Evolutionary conservation across 64 coral and sea anemone species (phyloP).

Genomic region (Astreopora myriophthalma): DNA sequence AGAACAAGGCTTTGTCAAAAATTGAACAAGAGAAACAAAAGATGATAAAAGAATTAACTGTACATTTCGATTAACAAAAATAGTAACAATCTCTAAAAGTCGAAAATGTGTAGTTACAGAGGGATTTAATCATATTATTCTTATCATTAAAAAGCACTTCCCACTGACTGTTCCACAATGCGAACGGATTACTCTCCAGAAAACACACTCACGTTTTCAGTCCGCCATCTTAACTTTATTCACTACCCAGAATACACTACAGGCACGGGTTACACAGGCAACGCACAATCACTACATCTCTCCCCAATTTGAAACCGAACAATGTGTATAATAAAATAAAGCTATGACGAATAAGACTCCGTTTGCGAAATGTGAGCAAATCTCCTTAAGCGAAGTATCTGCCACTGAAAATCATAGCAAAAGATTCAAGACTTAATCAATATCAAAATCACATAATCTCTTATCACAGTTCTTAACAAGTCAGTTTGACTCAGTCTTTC

Average conservation of each 20-base stretch:
- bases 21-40: too few species aligned
- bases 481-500: not conserved
- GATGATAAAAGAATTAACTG: too few species aligned
- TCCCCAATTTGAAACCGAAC: not conserved
- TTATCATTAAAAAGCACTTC: too few species aligned
- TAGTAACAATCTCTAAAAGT: too few species aligned
- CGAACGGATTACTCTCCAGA: too few species aligned
- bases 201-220: too few species aligned
- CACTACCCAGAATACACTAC: not conserved
- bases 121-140: too few species aligned
- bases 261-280: not conserved
- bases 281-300: not conserved
- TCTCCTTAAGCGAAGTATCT: not conserved
- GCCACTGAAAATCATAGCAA: too few species aligned
- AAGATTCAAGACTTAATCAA: not conserved
- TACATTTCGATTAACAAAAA: too few species aligned
- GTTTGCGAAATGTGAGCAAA: not conserved
- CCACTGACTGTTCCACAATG: too few species aligned
- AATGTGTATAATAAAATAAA: not conserved
- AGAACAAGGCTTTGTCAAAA: too few species aligned
- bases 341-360: not conserved
- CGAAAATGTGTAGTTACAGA: too few species aligned
- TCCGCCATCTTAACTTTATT: constrained; percentile 38
- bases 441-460: not conserved
- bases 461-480: not conserved